These are phyloP conservation scores for Chiropotes sagulatus DNA, from an alignment of 2,797 vertebrate species.

Conservation along the genomic window DNA sequence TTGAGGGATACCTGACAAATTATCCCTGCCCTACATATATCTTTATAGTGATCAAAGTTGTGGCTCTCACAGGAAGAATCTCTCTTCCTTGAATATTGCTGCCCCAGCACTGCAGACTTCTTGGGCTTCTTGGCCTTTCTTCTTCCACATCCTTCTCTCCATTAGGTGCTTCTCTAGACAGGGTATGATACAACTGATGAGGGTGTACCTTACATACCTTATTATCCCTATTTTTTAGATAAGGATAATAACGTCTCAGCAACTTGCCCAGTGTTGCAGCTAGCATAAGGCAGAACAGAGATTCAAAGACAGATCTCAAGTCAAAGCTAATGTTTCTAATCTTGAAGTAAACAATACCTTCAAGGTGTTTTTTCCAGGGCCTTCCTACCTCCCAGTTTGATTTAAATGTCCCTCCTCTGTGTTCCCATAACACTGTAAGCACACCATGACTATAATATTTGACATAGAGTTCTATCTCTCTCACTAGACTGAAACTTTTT, in stretches of 20 bases:
- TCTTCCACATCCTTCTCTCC: background rate
- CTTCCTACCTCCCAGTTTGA: background rate
- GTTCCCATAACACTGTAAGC: background rate
- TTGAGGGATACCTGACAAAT: background rate
- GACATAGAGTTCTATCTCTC: background rate
- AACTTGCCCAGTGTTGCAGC: background rate
- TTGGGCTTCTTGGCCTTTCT: background rate
- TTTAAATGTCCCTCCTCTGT: background rate
- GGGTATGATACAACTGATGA: background rate
- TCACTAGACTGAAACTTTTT: slow-evolving; percentile 3
- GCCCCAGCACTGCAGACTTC: background rate
- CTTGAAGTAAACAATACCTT: background rate
- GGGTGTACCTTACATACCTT: background rate
- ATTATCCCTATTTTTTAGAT: background rate
- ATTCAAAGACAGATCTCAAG: slow-evolving; percentile 32
- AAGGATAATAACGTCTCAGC: slow-evolving; percentile 37
- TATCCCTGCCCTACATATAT: background rate
- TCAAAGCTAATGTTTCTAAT: background rate
- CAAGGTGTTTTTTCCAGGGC: background rate
- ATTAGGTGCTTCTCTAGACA: background rate
- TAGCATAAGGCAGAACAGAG: background rate
- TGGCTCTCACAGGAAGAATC: background rate
- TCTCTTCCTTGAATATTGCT: background rate
- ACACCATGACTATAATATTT: background rate
- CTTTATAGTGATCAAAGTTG: background rate